Evolutionary conservation across 1,140 invertebrate genomes (phyloP).

Genomic region (Gryllus bimaculatus): DNA sequence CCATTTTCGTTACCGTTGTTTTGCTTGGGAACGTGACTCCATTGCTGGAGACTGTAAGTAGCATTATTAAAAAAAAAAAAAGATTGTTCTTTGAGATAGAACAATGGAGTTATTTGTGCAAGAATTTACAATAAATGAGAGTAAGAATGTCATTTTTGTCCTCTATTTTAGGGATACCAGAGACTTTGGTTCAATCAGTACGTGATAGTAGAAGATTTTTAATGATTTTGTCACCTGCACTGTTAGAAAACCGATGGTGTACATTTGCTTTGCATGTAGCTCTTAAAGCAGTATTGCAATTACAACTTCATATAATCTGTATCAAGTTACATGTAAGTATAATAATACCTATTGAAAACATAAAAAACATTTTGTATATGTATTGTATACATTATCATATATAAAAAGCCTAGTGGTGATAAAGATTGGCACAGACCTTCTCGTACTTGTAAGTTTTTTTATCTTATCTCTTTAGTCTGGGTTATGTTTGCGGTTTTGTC

Average conservation of each 20-base stretch:
- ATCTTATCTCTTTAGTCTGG: no score
- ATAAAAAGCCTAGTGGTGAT: no score
- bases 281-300: neutral
- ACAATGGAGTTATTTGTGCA: no score
- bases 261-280: neutral
- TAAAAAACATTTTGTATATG: no score
- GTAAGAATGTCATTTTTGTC: neutral
- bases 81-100: no score
- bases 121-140: no score
- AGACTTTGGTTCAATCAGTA: neutral
- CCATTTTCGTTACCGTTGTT: slow-evolving; percentile 36
- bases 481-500: no score
- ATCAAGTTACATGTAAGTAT: neutral
- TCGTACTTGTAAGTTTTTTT: no score
- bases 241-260: neutral
- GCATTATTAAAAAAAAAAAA: no score
- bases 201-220: neutral
- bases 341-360: no score
- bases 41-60: slow-evolving; percentile 17
- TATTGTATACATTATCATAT: no score
- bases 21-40: slow-evolving; percentile 20
- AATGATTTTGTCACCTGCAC: neutral
- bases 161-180: neutral
- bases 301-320: neutral
- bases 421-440: no score